Base-by-base conservation (phyloP, 2,113 vertebrate species). In the Psittacus erithacus region DNA sequence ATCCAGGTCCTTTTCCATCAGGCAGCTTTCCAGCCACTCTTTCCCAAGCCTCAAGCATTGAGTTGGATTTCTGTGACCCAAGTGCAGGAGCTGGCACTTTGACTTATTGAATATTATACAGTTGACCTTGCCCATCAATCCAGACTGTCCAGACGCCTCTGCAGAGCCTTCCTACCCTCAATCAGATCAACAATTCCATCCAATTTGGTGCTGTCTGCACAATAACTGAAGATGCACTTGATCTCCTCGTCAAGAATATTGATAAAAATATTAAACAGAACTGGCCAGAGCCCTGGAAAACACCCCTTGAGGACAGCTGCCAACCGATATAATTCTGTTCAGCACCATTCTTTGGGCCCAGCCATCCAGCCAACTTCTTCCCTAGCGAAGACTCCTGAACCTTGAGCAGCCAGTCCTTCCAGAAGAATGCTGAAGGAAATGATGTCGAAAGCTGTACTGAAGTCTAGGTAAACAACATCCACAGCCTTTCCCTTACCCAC, bases 301-400 rank as follows among this genome's bases (percentile, higher is more conserved):
- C 18, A 43, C 25, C 17, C 22, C 13, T 41, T 7, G 22, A 39
- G 8, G 33, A 16, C 3, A 10, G 12, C 7, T 1, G 7, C 23
- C 23, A 33, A 6, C 6, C 39, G 8, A 69, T 82, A 38, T 57
- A 57, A 38, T 22, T 47, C 14, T 19, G 17, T 49, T 62, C n/a
- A 62, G 19, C 5, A 24, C 8, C 14, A 39, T 11, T 12, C 14
- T 39, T 23, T 29, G 13, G 24, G 25, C 10, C 14, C 31, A 12
- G 10, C 13, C 25, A 60, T 17, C 13, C 43, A 46, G 43, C 6
- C n/a, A 62, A 11, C 4, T 31, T 77, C 38, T 62, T 13, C 24
- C 9, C 19, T n/a, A 69, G 27, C 0, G 4, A 47, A 57, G n/a
- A 23, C 2, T 3, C 16, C 5, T 31, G 35, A 50, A 7, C 11